A percentile compares a stretch with the other conserved stretches of the same genome.
Conservation (phyloP, 2,797 vertebrate species). For the Arctocebus calabarensis region DNA sequence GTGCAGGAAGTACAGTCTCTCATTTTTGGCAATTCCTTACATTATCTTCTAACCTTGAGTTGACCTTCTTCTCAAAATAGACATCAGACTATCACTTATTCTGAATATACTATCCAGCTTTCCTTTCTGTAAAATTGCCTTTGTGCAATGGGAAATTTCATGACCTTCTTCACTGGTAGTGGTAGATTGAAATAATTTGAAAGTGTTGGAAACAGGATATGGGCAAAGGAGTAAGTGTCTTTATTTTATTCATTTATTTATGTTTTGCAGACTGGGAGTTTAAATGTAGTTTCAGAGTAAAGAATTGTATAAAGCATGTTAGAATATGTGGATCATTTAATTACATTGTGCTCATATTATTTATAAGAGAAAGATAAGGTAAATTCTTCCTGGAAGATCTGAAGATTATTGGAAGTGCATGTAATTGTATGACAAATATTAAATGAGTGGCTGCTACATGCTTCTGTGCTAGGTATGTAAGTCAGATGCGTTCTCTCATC, state of each 20-base stretch:
- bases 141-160: constrained; percentile 81
- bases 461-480: not conserved
- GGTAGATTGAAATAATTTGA: constrained; percentile 84
- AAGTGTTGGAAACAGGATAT: constrained; percentile 73
- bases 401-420: not conserved
- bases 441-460: not conserved
- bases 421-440: not conserved
- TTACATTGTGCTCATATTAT: constrained; percentile 55
- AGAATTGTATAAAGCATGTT: constrained; percentile 10
- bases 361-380: constrained; percentile 54
- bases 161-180: constrained; percentile 77
- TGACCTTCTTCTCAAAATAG: constrained; percentile 85
- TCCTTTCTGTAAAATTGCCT: constrained; percentile 80
- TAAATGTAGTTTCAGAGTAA: constrained; percentile 74
- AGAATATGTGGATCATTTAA: constrained; percentile 50
- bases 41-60: constrained; percentile 87
- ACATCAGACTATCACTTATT: constrained; percentile 84
- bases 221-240: constrained; percentile 72
- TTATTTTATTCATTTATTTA: constrained; percentile 18
- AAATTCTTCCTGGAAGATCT: constrained; percentile 59
- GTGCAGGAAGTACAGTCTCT: constrained; percentile 82
- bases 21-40: constrained; percentile 81
- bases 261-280: constrained; percentile 50
- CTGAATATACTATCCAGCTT: constrained; percentile 79
- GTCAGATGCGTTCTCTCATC: not conserved